Percentiles rank a stretch among this genome's conserved stretches.
Conservation (phyloP, 2,797 vertebrate species). For the Sphenodon punctatus region DNA sequence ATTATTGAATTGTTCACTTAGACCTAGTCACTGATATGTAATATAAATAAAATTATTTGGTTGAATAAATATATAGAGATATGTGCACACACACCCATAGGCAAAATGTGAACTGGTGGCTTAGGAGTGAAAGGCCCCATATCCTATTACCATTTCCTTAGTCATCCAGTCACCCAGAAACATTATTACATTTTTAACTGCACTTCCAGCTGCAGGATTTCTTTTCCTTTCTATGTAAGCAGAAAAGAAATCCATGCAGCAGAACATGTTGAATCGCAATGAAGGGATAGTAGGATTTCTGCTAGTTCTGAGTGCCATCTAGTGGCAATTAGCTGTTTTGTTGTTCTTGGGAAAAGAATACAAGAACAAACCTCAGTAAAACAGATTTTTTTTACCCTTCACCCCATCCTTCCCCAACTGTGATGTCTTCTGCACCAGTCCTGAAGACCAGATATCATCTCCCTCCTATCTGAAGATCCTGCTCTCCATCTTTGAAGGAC, state of each 20-base stretch:
- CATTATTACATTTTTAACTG: background rate
- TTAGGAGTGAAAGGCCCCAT: no score
- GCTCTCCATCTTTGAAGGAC: background rate
- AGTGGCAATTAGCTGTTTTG: background rate
- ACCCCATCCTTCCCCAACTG: no score
- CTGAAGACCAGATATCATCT: background rate
- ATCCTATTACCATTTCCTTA: no score
- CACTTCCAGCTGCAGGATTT: background rate
- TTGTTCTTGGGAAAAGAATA: no score
- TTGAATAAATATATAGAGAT: no score
- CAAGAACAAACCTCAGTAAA: no score
- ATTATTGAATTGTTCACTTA: no score
- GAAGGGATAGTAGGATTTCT: background rate
- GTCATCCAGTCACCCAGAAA: background rate
- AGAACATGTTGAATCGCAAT: background rate
- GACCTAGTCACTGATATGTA: no score
- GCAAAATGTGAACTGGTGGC: fast-evolving
- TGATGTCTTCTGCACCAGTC: background rate
- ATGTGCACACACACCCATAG: fast-evolving
- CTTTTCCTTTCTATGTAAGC: no score
- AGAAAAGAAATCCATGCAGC: background rate
- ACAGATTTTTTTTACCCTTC: no score
- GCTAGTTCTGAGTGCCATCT: constrained; percentile 11
- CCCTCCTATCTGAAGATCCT: background rate
- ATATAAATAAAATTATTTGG: no score